Conservation (phyloP, 2,888 invertebrate genomes). For the Callimorpha dominula region DNA sequence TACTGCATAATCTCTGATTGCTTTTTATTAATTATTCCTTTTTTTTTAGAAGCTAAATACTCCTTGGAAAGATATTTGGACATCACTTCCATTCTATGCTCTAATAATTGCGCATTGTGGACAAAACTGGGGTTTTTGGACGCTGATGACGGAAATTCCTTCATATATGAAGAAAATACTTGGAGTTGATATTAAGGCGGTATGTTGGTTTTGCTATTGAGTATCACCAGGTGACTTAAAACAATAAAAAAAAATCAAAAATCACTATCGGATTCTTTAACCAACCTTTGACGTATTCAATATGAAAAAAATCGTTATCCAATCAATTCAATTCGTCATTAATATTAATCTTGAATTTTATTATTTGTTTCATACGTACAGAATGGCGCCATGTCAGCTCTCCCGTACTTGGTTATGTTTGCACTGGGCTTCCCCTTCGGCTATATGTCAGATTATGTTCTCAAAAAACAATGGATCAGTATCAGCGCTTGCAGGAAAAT, state of each 20-base stretch:
- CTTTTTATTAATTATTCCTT: background rate
- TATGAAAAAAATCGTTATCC: background rate
- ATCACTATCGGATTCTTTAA: no score
- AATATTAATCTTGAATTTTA: background rate
- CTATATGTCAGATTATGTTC: conserved; percentile 85
- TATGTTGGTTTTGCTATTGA: conserved; percentile 22
- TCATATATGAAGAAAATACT: conserved; percentile 88
- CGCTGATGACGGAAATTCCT: conserved; percentile 89
- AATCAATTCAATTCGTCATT: background rate
- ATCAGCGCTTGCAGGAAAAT: conserved; percentile 80
- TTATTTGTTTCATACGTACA: conserved; percentile 55
- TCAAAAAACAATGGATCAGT: conserved; percentile 84
- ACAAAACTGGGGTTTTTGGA: conserved; percentile 90
- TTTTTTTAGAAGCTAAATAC: conserved; percentile 52
- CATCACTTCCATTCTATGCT: conserved; percentile 82
- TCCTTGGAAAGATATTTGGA: conserved; percentile 82
- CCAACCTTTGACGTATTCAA: background rate
- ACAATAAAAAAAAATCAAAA: no score
- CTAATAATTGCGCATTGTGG: conserved; percentile 81
- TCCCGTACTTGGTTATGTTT: conserved; percentile 92
- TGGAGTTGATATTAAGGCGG: conserved; percentile 82
- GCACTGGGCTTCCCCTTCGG: conserved; percentile 80
- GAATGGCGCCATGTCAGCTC: conserved; percentile 90
- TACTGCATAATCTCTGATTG: background rate
- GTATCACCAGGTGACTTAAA: no score